These are phyloP conservation scores for Sciurus niger DNA, from an alignment of 2,113 vertebrate species.

Conservation along the genomic window DNA sequence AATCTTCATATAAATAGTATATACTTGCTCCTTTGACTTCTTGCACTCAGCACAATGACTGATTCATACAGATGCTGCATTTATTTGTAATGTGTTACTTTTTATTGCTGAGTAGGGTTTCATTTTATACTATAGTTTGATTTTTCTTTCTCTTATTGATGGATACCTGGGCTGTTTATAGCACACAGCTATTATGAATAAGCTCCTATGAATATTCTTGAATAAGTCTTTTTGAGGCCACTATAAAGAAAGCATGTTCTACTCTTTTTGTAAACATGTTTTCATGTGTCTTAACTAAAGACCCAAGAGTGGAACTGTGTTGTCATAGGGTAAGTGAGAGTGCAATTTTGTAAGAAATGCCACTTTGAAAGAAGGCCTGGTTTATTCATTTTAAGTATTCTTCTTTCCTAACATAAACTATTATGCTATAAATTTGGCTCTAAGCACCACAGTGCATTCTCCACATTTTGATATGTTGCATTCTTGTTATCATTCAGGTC, in stretches of 20 bases:
- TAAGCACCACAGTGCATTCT: neutral
- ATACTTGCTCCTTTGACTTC: neutral
- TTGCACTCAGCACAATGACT: neutral
- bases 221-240: neutral
- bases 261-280: neutral
- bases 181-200: neutral
- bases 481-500: neutral
- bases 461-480: neutral
- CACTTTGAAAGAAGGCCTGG: neutral
- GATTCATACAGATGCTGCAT: neutral
- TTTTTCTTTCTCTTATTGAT: neutral
- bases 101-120: neutral
- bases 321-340: neutral
- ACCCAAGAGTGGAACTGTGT: neutral
- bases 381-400: neutral
- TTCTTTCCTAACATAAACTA: neutral
- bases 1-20: neutral
- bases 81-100: conserved; percentile 25
- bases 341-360: neutral
- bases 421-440: neutral
- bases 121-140: neutral
- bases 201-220: neutral
- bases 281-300: neutral
- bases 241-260: neutral
- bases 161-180: neutral